phyloP scores from a whole-genome alignment of 2,888 invertebrate genomes.

The Pyrocoelia pectoralis region DNA sequence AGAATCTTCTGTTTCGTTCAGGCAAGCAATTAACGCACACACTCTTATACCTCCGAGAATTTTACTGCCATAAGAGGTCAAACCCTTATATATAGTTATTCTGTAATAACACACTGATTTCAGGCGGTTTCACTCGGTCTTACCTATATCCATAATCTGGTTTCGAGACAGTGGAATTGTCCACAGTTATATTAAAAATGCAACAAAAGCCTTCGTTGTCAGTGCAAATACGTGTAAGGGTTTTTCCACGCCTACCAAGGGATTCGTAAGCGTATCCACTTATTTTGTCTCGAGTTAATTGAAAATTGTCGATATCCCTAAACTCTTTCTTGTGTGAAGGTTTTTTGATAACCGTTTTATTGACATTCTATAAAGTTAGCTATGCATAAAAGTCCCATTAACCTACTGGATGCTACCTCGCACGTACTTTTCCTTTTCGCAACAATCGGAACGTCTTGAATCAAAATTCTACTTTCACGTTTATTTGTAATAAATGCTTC shows the following conservation, averaged over 20 bases:
- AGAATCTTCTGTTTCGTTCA: constrained; percentile 34
- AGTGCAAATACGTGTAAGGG: constrained; percentile 31
- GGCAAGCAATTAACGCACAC: constrained; percentile 43
- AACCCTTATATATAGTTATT: constrained; percentile 41
- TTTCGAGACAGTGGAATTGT: constrained; percentile 1
- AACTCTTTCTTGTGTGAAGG: background rate
- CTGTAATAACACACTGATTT: constrained; percentile 14
- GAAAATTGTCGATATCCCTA: constrained; percentile 23
- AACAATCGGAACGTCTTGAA: constrained; percentile 40
- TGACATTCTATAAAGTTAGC: constrained; percentile 1
- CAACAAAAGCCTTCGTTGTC: constrained; percentile 37
- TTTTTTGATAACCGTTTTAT: background rate
- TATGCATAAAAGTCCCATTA: no score
- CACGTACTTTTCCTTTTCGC: constrained; percentile 13
- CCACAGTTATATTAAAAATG: constrained; percentile 32
- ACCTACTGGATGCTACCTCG: no score
- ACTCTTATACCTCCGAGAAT: constrained; percentile 40
- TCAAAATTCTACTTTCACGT: constrained; percentile 32
- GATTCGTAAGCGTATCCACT: constrained; percentile 24
- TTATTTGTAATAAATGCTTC: constrained; percentile 38
- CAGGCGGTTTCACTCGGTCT: background rate
- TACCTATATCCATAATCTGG: constrained; percentile 35
- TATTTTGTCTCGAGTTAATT: constrained; percentile 30
- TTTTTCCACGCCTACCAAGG: constrained; percentile 29
- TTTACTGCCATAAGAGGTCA: constrained; percentile 34